Evolutionary conservation across 2,113 vertebrate species (phyloP), one percentile per base, ranked within the genome.

Genomic region (Oreotragus oreotragus): DNA sequence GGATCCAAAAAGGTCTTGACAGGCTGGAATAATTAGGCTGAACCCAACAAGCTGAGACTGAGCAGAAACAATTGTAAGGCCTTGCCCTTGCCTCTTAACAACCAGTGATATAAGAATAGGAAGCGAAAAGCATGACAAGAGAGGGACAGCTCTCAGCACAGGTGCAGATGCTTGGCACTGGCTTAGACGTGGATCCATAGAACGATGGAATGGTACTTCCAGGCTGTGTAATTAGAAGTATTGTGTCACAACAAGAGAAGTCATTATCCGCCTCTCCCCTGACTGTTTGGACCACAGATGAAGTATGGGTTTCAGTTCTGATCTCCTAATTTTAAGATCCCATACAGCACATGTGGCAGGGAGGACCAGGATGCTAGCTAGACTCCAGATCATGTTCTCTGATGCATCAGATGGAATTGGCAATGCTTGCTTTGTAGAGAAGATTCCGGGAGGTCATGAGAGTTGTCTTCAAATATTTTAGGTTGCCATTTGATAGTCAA

Each of bases 1-100:
- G 91, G 93, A 96, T 96, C 85, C 90, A 83, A 43, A 95, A 89
- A 91, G 51, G 57, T 92, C 91, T 85, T 88, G 89, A 88, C 88
- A 88, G 81, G 30, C 60, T 19, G 60, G 33, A 76, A 49, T 60
- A 89, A 60, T 95, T 80, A 96, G 81, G 23, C 53, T 30, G 66
- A 96, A 57, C 89, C 88, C 88, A 90, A 60, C 55, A 88, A 83
- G 49, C 83, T 91, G 96, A 90, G 45, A 60, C 27, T 84, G 25
- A 90, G 49, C 51, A 80, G 94, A 84, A 86, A 88, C 58, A 90
- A 64, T 39, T 2, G 13, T 36, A 84, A 53, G 47, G 33, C 16
- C 80, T 77, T 66, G 47, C 15, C 30, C 64, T 97, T 16, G 39
- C 17, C 15, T 58, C 47, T 43, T 16, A 14, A 62, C 47, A 21